Conservation (phyloP, 2,888 invertebrate genomes). For the Acronicta alni region DNA sequence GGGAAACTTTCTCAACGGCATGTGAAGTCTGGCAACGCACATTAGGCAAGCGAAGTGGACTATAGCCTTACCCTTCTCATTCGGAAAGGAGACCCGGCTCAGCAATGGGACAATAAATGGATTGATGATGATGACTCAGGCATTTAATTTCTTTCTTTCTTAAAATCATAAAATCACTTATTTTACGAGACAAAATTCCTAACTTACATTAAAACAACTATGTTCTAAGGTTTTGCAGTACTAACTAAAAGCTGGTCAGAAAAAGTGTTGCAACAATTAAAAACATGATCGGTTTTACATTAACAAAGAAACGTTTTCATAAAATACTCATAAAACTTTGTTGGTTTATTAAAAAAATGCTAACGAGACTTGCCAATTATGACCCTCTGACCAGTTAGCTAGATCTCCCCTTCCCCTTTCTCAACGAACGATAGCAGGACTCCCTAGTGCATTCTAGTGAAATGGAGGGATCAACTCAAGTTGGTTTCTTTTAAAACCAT, state of each 20-base stretch:
- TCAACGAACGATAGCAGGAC: background rate
- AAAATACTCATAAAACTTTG: slow-evolving; percentile 81
- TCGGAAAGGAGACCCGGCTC: too few relatives aligned
- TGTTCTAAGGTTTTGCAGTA: slow-evolving; percentile 19
- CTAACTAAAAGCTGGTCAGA: slow-evolving; percentile 35
- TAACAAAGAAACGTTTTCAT: slow-evolving; percentile 80
- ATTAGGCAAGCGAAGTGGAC: too few relatives aligned
- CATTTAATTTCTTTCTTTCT: too few relatives aligned
- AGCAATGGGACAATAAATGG: too few relatives aligned
- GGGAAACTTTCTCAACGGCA: too few relatives aligned
- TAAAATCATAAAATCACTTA: too few relatives aligned
- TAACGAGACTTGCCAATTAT: slow-evolving; percentile 82
- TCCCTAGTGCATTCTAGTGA: background rate
- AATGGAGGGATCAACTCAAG: slow-evolving; percentile 24
- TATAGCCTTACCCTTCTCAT: too few relatives aligned
- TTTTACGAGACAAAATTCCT: slow-evolving; percentile 20
- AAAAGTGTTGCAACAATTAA: slow-evolving; percentile 59
- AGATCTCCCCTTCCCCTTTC: slow-evolving; percentile 25
- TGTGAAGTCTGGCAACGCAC: too few relatives aligned
- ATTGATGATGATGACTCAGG: too few relatives aligned
- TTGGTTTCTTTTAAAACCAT: slow-evolving; percentile 66
- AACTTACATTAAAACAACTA: slow-evolving; percentile 32
- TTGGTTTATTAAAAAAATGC: slow-evolving; percentile 81
- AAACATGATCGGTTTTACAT: slow-evolving; percentile 73
- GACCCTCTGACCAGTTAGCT: slow-evolving; percentile 60